phyloP scores from a whole-genome alignment of 2,113 vertebrate species.

The Platysteira castanea region DNA sequence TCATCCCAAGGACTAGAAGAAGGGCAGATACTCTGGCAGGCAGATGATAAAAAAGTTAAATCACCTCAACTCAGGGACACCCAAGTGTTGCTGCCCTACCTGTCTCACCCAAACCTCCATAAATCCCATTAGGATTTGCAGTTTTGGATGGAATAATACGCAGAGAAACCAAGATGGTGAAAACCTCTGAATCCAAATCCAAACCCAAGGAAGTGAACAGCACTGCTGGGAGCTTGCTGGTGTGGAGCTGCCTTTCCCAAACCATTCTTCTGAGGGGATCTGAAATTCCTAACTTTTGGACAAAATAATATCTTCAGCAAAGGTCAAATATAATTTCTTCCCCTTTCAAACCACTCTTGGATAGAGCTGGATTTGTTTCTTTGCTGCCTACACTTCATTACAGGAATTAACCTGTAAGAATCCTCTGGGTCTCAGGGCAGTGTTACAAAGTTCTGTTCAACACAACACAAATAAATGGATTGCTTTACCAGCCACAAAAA shows the following conservation, averaged over 20 bases:
- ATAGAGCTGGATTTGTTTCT: background rate
- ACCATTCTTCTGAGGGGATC: background rate
- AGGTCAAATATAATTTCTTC: background rate
- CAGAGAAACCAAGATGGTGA: background rate
- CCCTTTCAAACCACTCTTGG: background rate
- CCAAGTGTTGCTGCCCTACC: background rate
- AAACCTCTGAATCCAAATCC: background rate
- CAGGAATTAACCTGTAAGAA: background rate
- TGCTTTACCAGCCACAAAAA: constrained; percentile 90
- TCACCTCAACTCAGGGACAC: background rate
- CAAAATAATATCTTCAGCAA: background rate
- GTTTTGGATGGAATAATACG: background rate
- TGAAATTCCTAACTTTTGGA: background rate
- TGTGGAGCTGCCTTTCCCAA: background rate
- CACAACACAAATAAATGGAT: background rate
- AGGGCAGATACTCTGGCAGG: background rate
- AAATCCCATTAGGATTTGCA: background rate
- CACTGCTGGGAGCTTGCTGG: background rate
- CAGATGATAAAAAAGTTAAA: background rate
- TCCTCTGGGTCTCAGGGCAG: background rate
- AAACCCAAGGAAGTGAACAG: background rate
- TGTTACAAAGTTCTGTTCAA: background rate
- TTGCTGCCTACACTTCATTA: background rate
- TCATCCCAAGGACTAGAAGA: background rate
- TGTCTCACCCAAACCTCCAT: background rate